A percentile compares a stretch with the other conserved stretches of the same genome.
These are phyloP conservation scores for Argyresthia goedartella DNA, from an alignment of 2,888 invertebrate genomes.

Conservation along the genomic window DNA sequence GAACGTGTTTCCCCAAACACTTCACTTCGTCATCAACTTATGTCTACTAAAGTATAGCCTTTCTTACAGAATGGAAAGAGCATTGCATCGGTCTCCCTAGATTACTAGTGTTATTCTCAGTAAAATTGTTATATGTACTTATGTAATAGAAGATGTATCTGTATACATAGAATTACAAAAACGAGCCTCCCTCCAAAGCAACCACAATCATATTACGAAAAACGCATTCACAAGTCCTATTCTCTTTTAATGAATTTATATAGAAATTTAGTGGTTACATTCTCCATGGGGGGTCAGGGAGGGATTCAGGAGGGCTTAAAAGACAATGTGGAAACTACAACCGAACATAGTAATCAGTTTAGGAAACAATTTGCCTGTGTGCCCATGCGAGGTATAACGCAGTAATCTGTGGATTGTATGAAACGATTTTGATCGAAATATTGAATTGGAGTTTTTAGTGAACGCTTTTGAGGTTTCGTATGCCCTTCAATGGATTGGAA, in stretches of 20 bases:
- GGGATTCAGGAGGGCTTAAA: constrained; percentile 15
- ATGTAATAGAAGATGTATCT: too few relatives aligned
- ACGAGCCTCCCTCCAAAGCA: constrained; percentile 4
- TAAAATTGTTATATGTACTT: too few relatives aligned
- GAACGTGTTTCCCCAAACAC: too few relatives aligned
- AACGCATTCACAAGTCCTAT: constrained; percentile 26
- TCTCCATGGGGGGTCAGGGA: background rate
- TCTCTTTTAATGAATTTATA: constrained; percentile 45
- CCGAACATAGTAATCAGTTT: constrained; percentile 78
- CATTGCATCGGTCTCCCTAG: too few relatives aligned
- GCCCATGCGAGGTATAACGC: constrained; percentile 75
- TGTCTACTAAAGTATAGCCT: too few relatives aligned
- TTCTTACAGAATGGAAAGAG: too few relatives aligned
- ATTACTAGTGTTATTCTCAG: too few relatives aligned
- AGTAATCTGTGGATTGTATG: constrained; percentile 36
- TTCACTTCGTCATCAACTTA: too few relatives aligned
- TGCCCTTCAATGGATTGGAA: too few relatives aligned
- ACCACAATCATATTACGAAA: constrained; percentile 35
- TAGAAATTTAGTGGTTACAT: constrained; percentile 29
- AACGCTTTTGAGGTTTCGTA: too few relatives aligned
- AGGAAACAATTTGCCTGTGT: constrained; percentile 83
- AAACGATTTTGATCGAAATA: background rate
- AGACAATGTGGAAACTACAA: constrained; percentile 59
- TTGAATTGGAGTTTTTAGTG: too few relatives aligned
- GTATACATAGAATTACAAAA: background rate